Base-by-base conservation (phyloP, 2,888 invertebrate species). In the Cataglyphis altisquamis region DNA sequence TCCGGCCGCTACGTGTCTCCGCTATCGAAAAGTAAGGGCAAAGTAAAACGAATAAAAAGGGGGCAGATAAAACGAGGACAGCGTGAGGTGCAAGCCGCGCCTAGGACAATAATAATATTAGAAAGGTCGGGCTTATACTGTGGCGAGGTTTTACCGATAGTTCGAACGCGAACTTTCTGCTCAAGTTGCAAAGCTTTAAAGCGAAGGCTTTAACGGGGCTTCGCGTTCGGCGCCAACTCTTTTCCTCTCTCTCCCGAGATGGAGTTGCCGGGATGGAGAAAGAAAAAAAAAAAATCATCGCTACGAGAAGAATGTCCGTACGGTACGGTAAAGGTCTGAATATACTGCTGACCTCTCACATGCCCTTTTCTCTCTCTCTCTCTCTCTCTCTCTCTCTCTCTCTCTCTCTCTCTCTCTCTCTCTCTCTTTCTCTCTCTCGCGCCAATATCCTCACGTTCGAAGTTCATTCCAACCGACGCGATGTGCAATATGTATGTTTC, bases 141-240 rank as follows among this genome's bases (percentile, higher is more conserved):
- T 74, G 86, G 86, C 87, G 86, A 90, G 90, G 90, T 92, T 93
- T 93, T 91, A 78, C 91, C 93, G 86, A 93, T 93, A 93, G 92
- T 93, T 93, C 90, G 91, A 92, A 92, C 88, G 84, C 86, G 89
- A 93, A 93, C 92, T 93, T 93, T 92, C 89, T 81, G 89, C 87
- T 88, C 84, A 91, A 92, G 92, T 92, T 92, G 91, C 88, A 86
- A 91, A 92, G 92, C 93, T 93, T 92, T 92, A 93, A 91, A 92
- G 91, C 92, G 91, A 92, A 91, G 91, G 92, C 93, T 93, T 92
- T 90, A 93, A 91, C 91, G 91, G 92, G 88, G 87, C 88, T 93
- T 93, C 91, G 91, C 91, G 90, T 91, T 89, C 88, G 81, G 72
- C 80, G 83, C 87, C 78, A 87, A 84, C 89, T 89, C 89, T 83